A percentile compares a stretch with the other conserved stretches of the same genome.
phyloP scores from a whole-genome alignment of 2,113 vertebrate genomes.

The Amphilophus citrinellus region DNA sequence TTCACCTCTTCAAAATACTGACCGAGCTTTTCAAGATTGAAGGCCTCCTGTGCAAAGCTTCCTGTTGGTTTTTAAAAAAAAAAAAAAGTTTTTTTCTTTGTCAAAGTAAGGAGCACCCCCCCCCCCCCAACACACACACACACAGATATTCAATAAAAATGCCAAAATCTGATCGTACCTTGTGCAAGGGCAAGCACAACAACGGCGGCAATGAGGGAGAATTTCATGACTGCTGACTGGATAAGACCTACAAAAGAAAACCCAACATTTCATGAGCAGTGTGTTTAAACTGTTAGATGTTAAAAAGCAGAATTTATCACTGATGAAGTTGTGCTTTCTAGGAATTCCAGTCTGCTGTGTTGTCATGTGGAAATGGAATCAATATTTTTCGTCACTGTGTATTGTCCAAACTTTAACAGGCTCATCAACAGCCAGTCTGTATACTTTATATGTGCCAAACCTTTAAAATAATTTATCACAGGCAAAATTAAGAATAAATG shows the following conservation, averaged over 20 bases:
- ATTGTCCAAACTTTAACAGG: background rate
- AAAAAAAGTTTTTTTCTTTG: background rate
- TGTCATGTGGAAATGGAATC: background rate
- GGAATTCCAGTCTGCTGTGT: background rate
- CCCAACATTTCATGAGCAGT: background rate
- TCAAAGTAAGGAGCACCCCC: background rate
- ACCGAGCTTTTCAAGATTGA: constrained; percentile 34
- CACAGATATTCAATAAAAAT: background rate
- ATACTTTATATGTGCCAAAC: background rate
- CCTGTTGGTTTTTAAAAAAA: constrained; percentile 47
- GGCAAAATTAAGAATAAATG: background rate
- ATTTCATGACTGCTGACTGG: constrained; percentile 77
- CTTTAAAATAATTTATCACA: background rate
- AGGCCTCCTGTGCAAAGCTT: constrained; percentile 67
- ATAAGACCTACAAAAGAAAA: constrained; percentile 43
- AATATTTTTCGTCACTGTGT: background rate
- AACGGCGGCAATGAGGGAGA: constrained; percentile 65
- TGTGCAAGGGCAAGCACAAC: constrained; percentile 71
- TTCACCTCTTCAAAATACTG: constrained; percentile 64
- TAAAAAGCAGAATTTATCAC: constrained; percentile 1
- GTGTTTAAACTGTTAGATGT: background rate
- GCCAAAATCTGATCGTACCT: constrained; percentile 36
- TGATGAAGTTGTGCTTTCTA: background rate
- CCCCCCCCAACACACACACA: background rate
- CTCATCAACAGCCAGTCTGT: background rate